Base-by-base conservation (phyloP, 2,113 vertebrate genomes). In the Crotalus horridus region DNA sequence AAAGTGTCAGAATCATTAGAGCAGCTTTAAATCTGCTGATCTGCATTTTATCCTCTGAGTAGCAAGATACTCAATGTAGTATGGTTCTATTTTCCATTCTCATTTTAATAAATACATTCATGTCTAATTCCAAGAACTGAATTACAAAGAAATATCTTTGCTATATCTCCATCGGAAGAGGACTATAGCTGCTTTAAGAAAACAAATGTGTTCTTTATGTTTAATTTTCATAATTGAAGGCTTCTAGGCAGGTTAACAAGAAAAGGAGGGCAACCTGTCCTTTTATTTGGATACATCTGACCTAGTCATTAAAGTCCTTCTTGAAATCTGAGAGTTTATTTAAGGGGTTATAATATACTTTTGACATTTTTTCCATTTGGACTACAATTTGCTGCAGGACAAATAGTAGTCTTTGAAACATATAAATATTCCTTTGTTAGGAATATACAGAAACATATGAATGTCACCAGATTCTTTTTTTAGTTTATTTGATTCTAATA, bases 1-100 rank as follows among this genome's bases (percentile, higher is more conserved):
- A 97, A 97, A 90, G 94, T 95, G 96, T 95, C 95, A 96, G 96
- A 96, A 97, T 96, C 96, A 96, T 96, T 96, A 95, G 89, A 93
- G 95, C 93, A 96, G 94, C 95, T 95, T 97, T 96, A 96, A 94
- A 97, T 94, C 89, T 96, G 95, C 92, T 92, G 92, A 92, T 94
- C 94, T 95, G 93, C 94, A 96, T 95, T 96, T 95, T 92, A 96
- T 48, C 43, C 85, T 90, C 55, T 69, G 81, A 95, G 29, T 92
- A 95, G 17, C 55, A 87, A 96, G 92, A 94, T 51, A 86, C 89
- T 61, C 13, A 92, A 90, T 46, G 87, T 26, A 43, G 48, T 54
- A 86, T 23, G 55, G 29, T 58, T 53, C 39, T 86, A 33, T 90
- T n/a, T 12, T 4, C 46, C 46, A 26, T 39, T 85, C 53, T 33